phyloP scores from a whole-genome alignment of 2,797 vertebrate species.

The Karalla daura region DNA sequence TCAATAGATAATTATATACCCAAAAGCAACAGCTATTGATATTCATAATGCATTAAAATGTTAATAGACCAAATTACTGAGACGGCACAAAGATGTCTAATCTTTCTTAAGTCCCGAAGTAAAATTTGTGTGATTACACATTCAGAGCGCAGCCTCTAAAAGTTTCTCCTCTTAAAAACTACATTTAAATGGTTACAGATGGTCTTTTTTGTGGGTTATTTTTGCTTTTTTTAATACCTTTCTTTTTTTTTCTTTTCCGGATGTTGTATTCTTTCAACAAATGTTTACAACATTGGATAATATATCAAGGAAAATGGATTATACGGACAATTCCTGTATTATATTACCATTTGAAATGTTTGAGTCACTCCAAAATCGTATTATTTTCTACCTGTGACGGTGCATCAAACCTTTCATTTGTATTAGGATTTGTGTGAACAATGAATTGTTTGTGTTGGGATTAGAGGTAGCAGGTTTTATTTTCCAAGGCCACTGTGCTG shows the following conservation, averaged over 20 bases:
- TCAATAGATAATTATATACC: constrained; percentile 27
- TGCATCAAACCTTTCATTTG: constrained; percentile 10
- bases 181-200: not conserved
- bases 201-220: not conserved
- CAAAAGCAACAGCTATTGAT: constrained; percentile 42
- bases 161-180: constrained; percentile 10
- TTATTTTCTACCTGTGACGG: constrained; percentile 5
- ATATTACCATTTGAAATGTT: constrained; percentile 1
- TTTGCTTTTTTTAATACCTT: not conserved
- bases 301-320: not conserved
- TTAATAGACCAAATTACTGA: constrained; percentile 54
- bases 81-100: constrained; percentile 35
- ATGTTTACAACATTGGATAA: not conserved
- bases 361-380: not conserved
- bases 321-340: not conserved
- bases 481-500: constrained; percentile 9
- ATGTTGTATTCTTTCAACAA: too few relatives aligned
- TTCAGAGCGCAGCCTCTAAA: constrained; percentile 28
- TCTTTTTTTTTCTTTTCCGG: not conserved
- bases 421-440: constrained; percentile 16
- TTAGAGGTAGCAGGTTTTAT: constrained; percentile 14
- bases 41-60: constrained; percentile 68
- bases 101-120: constrained; percentile 21
- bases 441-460: constrained; percentile 8
- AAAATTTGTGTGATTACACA: constrained; percentile 18